Evolutionary conservation across 2,797 vertebrate genomes (phyloP).

Genomic region (Brotula barbata): DNA sequence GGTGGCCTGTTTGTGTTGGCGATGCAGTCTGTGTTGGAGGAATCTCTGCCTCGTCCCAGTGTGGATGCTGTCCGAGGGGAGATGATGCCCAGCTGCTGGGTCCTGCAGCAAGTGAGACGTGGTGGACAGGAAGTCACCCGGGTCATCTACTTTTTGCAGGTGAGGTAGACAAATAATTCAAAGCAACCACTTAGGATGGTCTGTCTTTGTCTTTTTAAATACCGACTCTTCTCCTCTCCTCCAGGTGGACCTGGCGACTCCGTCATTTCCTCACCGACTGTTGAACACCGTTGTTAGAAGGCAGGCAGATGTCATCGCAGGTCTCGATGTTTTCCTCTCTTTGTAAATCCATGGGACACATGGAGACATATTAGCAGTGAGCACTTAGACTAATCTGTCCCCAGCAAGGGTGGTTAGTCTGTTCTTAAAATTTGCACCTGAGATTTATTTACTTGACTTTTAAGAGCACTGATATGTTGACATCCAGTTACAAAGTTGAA

Average conservation of each 20-base stretch:
- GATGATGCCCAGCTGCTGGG: slow-evolving; percentile 94
- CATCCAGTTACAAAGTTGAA: slow-evolving; percentile 51
- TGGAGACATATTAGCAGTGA: slow-evolving; percentile 47
- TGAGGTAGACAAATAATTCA: slow-evolving; percentile 55
- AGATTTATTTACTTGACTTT: slow-evolving; percentile 62
- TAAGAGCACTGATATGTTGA: slow-evolving; percentile 64
- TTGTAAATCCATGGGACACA: slow-evolving; percentile 54
- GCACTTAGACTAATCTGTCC: slow-evolving; percentile 62
- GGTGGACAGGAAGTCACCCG: slow-evolving; percentile 84
- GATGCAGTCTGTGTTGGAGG: slow-evolving; percentile 91
- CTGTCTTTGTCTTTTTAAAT: not conserved
- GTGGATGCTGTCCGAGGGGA: slow-evolving; percentile 88
- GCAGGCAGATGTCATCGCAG: slow-evolving; percentile 88
- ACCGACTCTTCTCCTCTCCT: not conserved
- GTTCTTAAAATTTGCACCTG: slow-evolving; percentile 72
- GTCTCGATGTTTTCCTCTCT: slow-evolving; percentile 82
- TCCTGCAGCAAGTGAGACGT: slow-evolving; percentile 84
- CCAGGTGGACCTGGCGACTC: slow-evolving; percentile 91
- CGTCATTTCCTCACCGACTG: slow-evolving; percentile 83
- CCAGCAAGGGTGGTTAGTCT: slow-evolving; percentile 26
- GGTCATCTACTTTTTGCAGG: slow-evolving; percentile 91
- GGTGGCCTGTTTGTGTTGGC: slow-evolving; percentile 85
- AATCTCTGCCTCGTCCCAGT: slow-evolving; percentile 88
- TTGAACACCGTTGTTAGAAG: slow-evolving; percentile 80
- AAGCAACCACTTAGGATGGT: not conserved